phyloP scores from a whole-genome alignment of 2,888 invertebrate genomes.

The Morpho helenor region DNA sequence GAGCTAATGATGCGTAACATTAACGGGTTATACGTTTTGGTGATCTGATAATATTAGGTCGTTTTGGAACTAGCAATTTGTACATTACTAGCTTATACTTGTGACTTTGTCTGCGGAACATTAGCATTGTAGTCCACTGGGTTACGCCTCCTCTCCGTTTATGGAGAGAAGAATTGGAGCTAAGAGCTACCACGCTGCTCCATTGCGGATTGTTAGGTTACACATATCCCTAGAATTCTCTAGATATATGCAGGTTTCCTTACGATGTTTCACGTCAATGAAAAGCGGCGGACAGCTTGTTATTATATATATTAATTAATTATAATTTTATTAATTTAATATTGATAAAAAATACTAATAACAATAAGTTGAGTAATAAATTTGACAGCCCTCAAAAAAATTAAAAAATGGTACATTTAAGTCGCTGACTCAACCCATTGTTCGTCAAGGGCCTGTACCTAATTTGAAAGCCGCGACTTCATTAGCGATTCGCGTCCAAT shows the following conservation, averaged over 20 bases:
- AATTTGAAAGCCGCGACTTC: slow-evolving; percentile 13
- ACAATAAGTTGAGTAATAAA: background rate
- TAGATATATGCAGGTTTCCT: too few species aligned
- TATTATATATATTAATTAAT: too few species aligned
- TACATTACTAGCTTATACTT: background rate
- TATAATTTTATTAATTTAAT: background rate
- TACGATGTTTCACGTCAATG: too few species aligned
- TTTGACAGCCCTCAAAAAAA: background rate
- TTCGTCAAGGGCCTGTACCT: slow-evolving; percentile 6
- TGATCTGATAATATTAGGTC: background rate
- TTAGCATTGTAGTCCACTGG: too few species aligned
- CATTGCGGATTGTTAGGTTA: too few species aligned
- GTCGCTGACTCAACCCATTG: slow-evolving; percentile 4
- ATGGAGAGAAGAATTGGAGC: too few species aligned
- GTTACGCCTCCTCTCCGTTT: too few species aligned
- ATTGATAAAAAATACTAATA: background rate
- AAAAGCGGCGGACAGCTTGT: too few species aligned
- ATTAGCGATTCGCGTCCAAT: slow-evolving; percentile 27
- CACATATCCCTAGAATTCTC: too few species aligned
- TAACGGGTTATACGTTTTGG: background rate
- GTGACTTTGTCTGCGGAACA: too few species aligned
- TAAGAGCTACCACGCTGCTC: too few species aligned
- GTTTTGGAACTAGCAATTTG: background rate
- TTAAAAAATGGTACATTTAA: slow-evolving; percentile 4
- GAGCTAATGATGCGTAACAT: slow-evolving; percentile 15